These are phyloP conservation scores for Myoxocephalus aenaeus DNA, from an alignment of 2,797 vertebrate species.

Conservation along the genomic window DNA sequence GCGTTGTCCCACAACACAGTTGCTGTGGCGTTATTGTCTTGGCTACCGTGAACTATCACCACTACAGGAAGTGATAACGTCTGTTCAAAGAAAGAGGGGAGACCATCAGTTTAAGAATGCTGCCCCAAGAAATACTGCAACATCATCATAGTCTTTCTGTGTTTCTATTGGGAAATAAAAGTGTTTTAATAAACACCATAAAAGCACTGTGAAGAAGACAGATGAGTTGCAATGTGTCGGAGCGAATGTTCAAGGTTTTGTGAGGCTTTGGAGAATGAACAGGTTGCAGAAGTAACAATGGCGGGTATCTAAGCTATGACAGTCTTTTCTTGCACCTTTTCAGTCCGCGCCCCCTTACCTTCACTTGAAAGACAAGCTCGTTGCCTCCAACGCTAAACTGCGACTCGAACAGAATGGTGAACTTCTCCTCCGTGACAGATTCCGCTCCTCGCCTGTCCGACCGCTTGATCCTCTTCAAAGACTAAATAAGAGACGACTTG, in stretches of 20 bases:
- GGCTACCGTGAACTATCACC: conserved; percentile 97
- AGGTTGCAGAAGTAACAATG: not conserved
- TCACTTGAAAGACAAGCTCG: conserved; percentile 97
- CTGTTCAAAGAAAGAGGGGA: conserved; percentile 71
- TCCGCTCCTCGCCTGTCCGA: conserved; percentile 96
- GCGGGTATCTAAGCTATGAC: not conserved
- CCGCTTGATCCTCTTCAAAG: conserved; percentile 96
- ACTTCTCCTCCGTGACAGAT: conserved; percentile 97
- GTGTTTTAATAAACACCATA: not conserved
- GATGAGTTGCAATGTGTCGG: not conserved
- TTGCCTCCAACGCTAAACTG: conserved; percentile 98
- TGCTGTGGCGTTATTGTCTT: conserved; percentile 98
- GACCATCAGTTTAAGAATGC: not conserved
- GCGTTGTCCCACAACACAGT: conserved; percentile 98
- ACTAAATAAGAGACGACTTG: conserved; percentile 77
- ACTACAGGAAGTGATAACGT: conserved; percentile 96
- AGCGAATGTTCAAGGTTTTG: not conserved
- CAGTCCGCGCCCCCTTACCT: conserved; percentile 79
- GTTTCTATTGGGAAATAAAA: not conserved
- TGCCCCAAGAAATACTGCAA: not conserved
- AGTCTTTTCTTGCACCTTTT: not conserved
- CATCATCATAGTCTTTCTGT: not conserved
- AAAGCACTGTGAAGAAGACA: not conserved
- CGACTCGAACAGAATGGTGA: conserved; percentile 97
- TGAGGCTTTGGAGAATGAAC: not conserved